Evolutionary conservation across 2,888 invertebrate species (phyloP).

Genomic region (Idaea dimidiata): DNA sequence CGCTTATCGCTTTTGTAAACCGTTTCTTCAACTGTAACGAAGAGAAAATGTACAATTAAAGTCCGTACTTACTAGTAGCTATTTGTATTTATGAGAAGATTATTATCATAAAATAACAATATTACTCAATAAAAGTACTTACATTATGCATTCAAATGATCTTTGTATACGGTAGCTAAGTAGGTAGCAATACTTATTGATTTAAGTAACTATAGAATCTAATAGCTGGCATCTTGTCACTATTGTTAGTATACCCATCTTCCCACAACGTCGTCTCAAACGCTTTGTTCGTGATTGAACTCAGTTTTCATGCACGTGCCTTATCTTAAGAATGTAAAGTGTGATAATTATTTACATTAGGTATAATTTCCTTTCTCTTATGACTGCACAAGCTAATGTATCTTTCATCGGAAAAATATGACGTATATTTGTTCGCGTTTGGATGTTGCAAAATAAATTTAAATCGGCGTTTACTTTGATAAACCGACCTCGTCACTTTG

Average conservation of each 20-base stretch:
- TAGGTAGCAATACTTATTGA: conserved; percentile 30
- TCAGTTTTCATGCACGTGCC: conserved; percentile 46
- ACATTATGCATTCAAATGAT: conserved; percentile 26
- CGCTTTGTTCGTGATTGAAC: conserved; percentile 57
- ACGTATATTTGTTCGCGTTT: neutral
- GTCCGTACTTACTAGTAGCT: conserved; percentile 21
- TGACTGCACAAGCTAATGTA: conserved; percentile 29
- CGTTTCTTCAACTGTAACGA: neutral
- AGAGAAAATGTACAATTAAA: neutral
- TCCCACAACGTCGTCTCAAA: conserved; percentile 41
- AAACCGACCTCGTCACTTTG: conserved; percentile 29
- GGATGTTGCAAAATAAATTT: neutral
- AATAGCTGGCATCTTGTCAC: conserved; percentile 31
- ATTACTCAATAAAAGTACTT: conserved; percentile 14
- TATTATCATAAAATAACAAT: conserved; percentile 19
- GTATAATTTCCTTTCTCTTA: neutral
- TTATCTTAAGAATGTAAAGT: conserved; percentile 67
- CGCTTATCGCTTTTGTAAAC: neutral
- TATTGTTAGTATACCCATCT: conserved; percentile 28
- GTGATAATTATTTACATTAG: conserved; percentile 44
- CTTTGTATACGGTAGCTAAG: conserved; percentile 19
- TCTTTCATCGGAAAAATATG: conserved; percentile 22
- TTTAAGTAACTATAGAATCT: conserved; percentile 30
- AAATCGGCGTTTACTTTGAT: conserved; percentile 1
- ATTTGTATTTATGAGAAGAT: conserved; percentile 28